These are phyloP conservation scores for Crotophaga sulcirostris DNA, from an alignment of 2,113 vertebrate genomes.

Conservation along the genomic window DNA sequence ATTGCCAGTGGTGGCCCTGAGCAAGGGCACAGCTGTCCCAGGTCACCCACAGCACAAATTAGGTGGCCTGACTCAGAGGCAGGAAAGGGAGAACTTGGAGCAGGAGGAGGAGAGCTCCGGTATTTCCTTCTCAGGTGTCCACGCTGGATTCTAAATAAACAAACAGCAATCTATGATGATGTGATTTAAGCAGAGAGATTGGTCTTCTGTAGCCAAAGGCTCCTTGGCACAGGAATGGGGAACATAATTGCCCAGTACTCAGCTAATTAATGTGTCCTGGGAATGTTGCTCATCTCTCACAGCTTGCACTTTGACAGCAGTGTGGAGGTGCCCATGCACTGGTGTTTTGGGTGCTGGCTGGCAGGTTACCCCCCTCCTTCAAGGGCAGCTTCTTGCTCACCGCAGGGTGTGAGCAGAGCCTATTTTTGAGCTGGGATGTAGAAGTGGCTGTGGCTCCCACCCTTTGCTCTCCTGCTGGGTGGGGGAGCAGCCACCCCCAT, in stretches of 20 bases:
- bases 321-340: accelerated
- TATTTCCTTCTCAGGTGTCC: neutral
- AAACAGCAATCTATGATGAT: neutral
- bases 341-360: neutral
- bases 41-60: neutral
- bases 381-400: accelerated
- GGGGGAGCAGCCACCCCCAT: neutral
- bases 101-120: neutral
- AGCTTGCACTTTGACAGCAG: neutral
- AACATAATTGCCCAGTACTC: neutral
- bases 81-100: neutral
- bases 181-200: neutral
- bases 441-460: neutral
- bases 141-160: neutral
- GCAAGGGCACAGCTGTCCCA: neutral
- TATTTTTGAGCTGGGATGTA: neutral
- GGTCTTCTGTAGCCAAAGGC: neutral
- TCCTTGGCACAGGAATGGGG: neutral
- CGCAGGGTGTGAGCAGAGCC: neutral
- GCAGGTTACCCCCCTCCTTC: neutral
- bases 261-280: neutral
- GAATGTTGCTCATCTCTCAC: neutral
- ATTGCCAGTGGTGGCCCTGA: neutral
- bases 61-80: neutral
- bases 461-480: neutral